Conservation (phyloP, 2,797 vertebrate species). For the Urophycis tenuis region DNA sequence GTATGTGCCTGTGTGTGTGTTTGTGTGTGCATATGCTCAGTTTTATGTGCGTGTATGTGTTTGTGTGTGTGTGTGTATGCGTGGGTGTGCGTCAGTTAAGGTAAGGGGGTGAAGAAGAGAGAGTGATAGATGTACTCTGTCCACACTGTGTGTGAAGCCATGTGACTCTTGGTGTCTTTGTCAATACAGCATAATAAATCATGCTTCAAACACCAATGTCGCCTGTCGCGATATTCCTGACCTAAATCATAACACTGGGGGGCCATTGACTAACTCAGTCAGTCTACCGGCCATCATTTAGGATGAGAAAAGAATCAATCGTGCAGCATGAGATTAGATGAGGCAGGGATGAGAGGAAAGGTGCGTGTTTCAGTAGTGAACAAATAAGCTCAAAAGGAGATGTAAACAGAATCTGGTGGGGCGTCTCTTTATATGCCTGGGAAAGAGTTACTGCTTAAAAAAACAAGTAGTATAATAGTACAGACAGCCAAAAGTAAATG, state of each 20-base stretch:
- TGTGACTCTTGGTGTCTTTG: neutral
- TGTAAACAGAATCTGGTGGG: neutral
- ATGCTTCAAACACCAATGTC: neutral
- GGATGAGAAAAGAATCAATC: too few relatives aligned
- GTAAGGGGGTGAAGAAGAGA: neutral
- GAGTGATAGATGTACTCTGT: neutral
- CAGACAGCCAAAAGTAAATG: neutral
- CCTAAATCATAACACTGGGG: too few relatives aligned
- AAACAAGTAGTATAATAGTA: neutral
- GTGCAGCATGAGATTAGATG: too few relatives aligned
- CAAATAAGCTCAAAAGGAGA: neutral
- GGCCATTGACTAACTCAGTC: too few relatives aligned
- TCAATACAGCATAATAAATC: neutral
- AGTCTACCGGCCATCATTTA: too few relatives aligned
- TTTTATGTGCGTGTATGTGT: neutral
- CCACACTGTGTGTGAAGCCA: neutral
- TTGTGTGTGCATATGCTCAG: neutral
- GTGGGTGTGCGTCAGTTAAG: neutral
- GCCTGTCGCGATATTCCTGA: neutral
- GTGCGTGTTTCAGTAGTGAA: neutral
- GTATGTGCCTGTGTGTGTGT: neutral
- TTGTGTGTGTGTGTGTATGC: neutral
- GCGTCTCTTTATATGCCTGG: neutral
- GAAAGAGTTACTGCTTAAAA: neutral
- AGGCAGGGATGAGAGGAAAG: too few relatives aligned